A percentile compares a stretch with the other conserved stretches of the same genome.
These are phyloP conservation scores for Anthopleura xanthogrammica DNA, from an alignment of 92 coral and sea anemone genomes.

Conservation along the genomic window DNA sequence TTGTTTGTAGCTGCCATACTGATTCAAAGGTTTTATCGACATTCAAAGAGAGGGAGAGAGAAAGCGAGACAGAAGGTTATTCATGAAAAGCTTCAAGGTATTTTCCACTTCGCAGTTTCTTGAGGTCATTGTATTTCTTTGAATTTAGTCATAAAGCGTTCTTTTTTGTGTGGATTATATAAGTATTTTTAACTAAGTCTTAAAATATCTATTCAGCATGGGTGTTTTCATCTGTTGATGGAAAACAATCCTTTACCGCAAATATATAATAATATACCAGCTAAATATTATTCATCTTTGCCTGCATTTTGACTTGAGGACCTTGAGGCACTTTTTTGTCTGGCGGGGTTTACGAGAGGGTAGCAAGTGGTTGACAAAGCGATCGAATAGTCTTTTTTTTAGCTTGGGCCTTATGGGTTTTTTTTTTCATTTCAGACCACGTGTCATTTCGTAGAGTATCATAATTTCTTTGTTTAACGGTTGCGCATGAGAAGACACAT, in stretches of 20 bases:
- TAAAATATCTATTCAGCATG: too few species aligned
- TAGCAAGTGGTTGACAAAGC: too few species aligned
- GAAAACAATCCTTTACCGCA: background rate
- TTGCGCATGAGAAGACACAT: too few species aligned
- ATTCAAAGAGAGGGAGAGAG: slow-evolving; percentile 11
- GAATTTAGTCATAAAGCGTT: background rate
- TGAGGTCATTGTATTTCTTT: background rate
- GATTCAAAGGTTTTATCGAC: slow-evolving; percentile 25
- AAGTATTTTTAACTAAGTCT: too few species aligned
- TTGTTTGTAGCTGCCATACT: slow-evolving; percentile 24
- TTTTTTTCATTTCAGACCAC: too few species aligned
- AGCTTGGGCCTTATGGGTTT: too few species aligned
- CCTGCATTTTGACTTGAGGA: background rate
- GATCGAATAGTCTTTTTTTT: too few species aligned
- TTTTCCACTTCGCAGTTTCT: background rate
- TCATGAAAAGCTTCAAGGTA: slow-evolving; percentile 10
- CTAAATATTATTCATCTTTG: background rate
- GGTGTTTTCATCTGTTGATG: background rate
- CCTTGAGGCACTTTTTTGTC: background rate
- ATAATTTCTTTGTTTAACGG: too few species aligned
- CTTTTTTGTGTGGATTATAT: too few species aligned
- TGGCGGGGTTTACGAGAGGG: too few species aligned
- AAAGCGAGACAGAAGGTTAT: slow-evolving; percentile 8
- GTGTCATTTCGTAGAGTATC: too few species aligned
- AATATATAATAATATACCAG: too few species aligned